Evolutionary conservation across 1,140 invertebrate species (phyloP).

Genomic region (Trichonephila inaurata): DNA sequence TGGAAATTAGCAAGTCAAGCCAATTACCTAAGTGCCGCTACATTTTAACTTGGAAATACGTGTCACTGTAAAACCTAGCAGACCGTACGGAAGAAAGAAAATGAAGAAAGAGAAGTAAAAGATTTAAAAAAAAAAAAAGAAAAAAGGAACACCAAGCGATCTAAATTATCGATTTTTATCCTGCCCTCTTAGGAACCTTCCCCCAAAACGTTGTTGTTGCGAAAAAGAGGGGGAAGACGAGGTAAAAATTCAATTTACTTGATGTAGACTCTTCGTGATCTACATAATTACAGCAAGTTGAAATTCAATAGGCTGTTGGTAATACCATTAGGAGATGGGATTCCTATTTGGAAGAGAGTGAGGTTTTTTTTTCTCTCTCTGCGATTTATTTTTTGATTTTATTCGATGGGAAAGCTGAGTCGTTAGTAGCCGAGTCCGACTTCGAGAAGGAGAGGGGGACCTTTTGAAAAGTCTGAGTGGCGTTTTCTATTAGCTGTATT

Average conservation of each 20-base stretch:
- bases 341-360: constrained; percentile 45
- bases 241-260: constrained; percentile 73
- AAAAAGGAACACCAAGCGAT: neutral
- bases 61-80: neutral
- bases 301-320: constrained; percentile 73
- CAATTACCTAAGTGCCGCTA: constrained; percentile 52
- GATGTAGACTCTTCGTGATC: constrained; percentile 63
- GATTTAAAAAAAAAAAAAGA: neutral
- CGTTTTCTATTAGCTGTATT: constrained; percentile 40
- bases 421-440: constrained; percentile 4
- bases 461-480: constrained; percentile 46
- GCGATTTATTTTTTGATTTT: neutral
- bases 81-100: neutral
- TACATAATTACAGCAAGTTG: constrained; percentile 72
- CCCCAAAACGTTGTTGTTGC: constrained; percentile 49
- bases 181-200: neutral
- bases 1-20: constrained; percentile 48
- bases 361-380: constrained; percentile 51
- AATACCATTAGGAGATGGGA: constrained; percentile 65
- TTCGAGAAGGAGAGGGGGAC: neutral
- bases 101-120: neutral
- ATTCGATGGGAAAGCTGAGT: neutral
- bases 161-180: constrained; percentile 59
- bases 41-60: constrained; percentile 9
- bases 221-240: neutral